Conservation (phyloP, 1,140 invertebrate genomes). For the Portunus trituberculatus region DNA sequence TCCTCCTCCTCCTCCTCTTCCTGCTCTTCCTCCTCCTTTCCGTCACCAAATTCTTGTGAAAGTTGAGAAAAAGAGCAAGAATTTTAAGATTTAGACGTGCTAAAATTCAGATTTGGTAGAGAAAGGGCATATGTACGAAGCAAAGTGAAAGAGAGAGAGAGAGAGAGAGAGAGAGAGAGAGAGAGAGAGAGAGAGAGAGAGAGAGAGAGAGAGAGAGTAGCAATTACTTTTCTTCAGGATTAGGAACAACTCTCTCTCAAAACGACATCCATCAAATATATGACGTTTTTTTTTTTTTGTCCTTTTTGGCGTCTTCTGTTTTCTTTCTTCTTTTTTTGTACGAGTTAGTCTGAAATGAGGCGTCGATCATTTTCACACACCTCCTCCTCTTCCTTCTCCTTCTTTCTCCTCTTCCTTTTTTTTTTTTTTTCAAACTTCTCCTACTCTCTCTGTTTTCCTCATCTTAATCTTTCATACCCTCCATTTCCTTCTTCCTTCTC, state of each 20-base stretch:
- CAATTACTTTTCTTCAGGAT: too few relatives aligned
- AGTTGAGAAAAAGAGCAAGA: neutral
- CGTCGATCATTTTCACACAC: neutral
- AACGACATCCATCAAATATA: too few relatives aligned
- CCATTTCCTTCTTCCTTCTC: too few relatives aligned
- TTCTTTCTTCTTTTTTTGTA: too few relatives aligned
- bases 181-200: slow-evolving; percentile 17
- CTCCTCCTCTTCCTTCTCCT: too few relatives aligned
- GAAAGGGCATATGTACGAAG: neutral
- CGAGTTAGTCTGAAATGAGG: too few relatives aligned
- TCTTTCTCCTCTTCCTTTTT: too few relatives aligned
- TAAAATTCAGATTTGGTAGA: neutral
- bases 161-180: slow-evolving; percentile 20
- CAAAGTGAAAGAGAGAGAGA: neutral
- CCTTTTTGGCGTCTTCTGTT: too few relatives aligned
- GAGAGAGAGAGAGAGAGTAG: neutral
- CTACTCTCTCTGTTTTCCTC: too few relatives aligned
- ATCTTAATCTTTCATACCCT: too few relatives aligned
- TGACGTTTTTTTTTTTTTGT: neutral
- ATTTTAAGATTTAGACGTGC: neutral
- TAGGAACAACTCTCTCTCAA: too few relatives aligned
- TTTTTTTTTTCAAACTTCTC: too few relatives aligned
- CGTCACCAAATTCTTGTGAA: neutral
- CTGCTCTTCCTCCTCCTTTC: neutral
- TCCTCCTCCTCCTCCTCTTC: neutral